Evolutionary conservation across 2,797 vertebrate species (phyloP).

Genomic region (Gymnocypris eckloni): DNA sequence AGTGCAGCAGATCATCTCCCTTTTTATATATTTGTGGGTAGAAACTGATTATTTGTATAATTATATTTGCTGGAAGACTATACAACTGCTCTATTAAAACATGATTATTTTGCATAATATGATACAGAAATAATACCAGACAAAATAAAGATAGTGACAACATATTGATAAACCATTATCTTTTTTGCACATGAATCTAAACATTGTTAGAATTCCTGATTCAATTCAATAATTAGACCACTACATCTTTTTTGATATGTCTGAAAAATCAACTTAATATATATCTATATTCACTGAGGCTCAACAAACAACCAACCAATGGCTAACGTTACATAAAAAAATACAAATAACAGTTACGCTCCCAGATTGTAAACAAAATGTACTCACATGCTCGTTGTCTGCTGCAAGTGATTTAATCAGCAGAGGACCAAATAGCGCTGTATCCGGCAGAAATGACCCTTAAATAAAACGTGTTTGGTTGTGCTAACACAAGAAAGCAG

Average conservation of each 20-base stretch:
- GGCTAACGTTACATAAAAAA: not conserved
- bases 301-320: not conserved
- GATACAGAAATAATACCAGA: no score
- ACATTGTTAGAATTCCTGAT: not conserved
- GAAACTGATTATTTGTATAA: no score
- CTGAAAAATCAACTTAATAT: no score
- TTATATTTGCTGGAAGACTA: not conserved
- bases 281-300: no score
- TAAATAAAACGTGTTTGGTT: not conserved
- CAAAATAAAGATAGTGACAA: no score
- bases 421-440: not conserved
- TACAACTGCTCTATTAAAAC: not conserved
- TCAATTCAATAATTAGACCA: no score
- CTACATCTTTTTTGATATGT: no score
- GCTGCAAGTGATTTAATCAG: not conserved
- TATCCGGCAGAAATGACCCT: not conserved
- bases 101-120: no score
- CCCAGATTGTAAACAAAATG: not conserved
- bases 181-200: no score
- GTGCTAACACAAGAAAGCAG: not conserved
- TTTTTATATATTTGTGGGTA: no score
- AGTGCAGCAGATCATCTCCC: no score
- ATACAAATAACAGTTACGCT: not conserved
- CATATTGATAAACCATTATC: no score
- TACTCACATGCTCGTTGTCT: not conserved